Evolutionary conservation across 2,113 vertebrate genomes (phyloP), one percentile per base, ranked within the genome.

Genomic region (Suncus etruscus): DNA sequence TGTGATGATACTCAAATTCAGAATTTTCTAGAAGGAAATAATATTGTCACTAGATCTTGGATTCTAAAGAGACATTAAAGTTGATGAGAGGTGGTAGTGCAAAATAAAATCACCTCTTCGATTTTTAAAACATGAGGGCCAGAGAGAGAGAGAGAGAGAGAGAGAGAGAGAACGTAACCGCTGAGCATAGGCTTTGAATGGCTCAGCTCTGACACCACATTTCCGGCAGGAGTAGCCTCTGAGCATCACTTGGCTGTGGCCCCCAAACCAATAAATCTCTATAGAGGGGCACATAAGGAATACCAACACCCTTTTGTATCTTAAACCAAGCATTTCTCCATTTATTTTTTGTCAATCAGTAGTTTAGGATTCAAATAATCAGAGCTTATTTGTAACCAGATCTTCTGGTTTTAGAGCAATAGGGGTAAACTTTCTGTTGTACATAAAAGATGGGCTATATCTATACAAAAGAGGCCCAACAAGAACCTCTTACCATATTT

Each of bases 291-390:
- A 61, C 18, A 61, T 61, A 61, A 61, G 58, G 18, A 61, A 61
- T 61, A 16, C 15, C 4, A 16, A 61, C 58, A 61, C 18, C 58
- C 58, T 61, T 20, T 70, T 74, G 25, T 51, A 63, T 58, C 75
- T 83, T 74, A 32, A 87, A 86, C n/a, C 20, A 93, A 87, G 18
- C 18, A 18, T 11, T 86, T 51, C 51, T 47, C 10, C 20, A 70
- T 22, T 79, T n/a, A n/a, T 25, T 70, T 68, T 65, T 74, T 85
- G 72, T 94, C 61, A 25, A 54, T 86, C 54, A 47, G 25, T 48
- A 39, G 3, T 58, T 68, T 61, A 48, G 76, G 50, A 80, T 66
- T 87, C 16, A 50, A 39, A 27, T 47, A 58, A n/a, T n/a, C 48
- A 93, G 78, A 82, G 48, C 20, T 10, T 39, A 16, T 16, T 80